Evolutionary conservation across 2,888 invertebrate species (phyloP).

Genomic region (Synanthedon tipuliformis): DNA sequence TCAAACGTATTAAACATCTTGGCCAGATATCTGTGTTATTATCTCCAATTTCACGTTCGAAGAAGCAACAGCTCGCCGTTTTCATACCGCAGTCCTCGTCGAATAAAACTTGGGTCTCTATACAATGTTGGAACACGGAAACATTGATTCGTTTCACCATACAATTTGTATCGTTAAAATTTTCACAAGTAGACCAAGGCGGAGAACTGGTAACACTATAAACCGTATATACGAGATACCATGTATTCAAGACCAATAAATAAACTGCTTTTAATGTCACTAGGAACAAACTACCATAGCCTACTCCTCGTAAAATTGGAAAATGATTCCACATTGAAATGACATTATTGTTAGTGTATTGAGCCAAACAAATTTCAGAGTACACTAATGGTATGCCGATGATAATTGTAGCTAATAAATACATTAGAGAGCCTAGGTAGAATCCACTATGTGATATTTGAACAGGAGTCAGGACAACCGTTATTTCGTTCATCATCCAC

Average conservation of each 20-base stretch:
- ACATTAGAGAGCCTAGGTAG: conserved; percentile 28
- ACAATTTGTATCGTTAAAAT: conserved; percentile 32
- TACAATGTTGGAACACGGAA: conserved; percentile 49
- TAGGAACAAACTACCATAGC: conserved; percentile 36
- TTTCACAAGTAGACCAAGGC: conserved; percentile 48
- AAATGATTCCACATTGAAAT: conserved; percentile 50
- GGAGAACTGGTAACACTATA: conserved; percentile 38
- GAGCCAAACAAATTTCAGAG: conserved; percentile 52
- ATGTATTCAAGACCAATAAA: conserved; percentile 33
- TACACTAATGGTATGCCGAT: conserved; percentile 50
- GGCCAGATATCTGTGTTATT: conserved; percentile 24
- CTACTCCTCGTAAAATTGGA: conserved; percentile 42
- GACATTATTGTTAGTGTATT: conserved; percentile 45
- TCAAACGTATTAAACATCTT: conserved; percentile 34
- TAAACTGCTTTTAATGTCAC: conserved; percentile 37
- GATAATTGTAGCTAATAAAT: conserved; percentile 32
- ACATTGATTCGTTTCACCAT: conserved; percentile 53
- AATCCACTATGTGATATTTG: conserved; percentile 42
- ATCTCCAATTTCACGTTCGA: conserved; percentile 40
- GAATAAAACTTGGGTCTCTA: conserved; percentile 43
- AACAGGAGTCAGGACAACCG: conserved; percentile 28
- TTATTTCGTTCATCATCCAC: conserved; percentile 50
- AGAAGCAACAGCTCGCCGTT: conserved; percentile 49
- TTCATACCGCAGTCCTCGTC: conserved; percentile 48
- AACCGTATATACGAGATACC: conserved; percentile 48